A percentile compares a stretch with the other conserved stretches of the same genome.
Evolutionary conservation across 2,888 invertebrate genomes (phyloP).

Genomic region (Epistrophe eligans): DNA sequence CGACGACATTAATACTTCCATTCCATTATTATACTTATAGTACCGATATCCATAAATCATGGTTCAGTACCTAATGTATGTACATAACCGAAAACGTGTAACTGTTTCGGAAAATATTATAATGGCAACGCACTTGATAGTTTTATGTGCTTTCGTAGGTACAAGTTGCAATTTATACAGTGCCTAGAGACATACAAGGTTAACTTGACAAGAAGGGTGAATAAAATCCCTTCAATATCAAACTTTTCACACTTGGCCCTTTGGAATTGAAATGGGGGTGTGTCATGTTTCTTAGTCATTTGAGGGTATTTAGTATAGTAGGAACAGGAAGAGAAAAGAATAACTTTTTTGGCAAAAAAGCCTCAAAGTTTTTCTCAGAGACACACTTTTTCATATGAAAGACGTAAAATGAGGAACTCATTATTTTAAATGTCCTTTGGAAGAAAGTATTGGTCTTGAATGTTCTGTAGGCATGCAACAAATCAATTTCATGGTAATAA

Average conservation of each 20-base stretch:
- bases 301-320: constrained; percentile 9
- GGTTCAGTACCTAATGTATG: constrained; percentile 9
- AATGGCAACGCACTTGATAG: not conserved
- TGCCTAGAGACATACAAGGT: constrained; percentile 13
- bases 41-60: constrained; percentile 17
- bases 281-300: constrained; percentile 31
- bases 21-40: constrained; percentile 15
- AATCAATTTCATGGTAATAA: constrained; percentile 43
- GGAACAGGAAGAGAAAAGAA: constrained; percentile 2
- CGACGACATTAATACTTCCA: constrained; percentile 33
- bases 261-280: constrained; percentile 1
- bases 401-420: constrained; percentile 16
- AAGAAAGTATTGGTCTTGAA: constrained; percentile 21
- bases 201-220: constrained; percentile 13
- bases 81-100: constrained; percentile 21
- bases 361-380: constrained; percentile 4
- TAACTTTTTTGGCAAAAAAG: not conserved
- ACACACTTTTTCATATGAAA: constrained; percentile 22
- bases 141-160: constrained; percentile 1
- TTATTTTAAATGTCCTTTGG: constrained; percentile 27
- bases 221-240: constrained; percentile 19
- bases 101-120: constrained; percentile 12
- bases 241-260: constrained; percentile 7
- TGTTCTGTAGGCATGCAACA: constrained; percentile 50
- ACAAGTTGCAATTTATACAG: constrained; percentile 3